phyloP scores from a whole-genome alignment of 2,888 invertebrate genomes.

The Thelaira solivaga region DNA sequence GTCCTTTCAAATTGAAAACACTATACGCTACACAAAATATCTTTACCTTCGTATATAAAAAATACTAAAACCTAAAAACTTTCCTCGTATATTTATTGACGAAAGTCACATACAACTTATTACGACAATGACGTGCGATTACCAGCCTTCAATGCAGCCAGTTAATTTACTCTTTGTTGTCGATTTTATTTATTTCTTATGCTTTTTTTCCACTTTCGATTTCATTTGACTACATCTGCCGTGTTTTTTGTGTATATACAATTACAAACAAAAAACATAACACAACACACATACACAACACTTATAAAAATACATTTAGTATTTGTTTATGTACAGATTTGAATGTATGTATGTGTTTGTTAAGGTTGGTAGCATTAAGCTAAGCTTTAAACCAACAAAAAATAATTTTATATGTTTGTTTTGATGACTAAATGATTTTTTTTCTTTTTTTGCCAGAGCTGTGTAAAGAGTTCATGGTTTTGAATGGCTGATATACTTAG shows the following conservation, averaged over 20 bases:
- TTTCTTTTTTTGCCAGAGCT: constrained; percentile 18
- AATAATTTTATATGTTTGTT: constrained; percentile 10
- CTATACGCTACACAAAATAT: too few relatives aligned
- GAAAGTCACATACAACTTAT: background rate
- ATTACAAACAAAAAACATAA: background rate
- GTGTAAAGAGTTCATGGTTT: constrained; percentile 35
- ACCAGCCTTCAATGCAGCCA: constrained; percentile 26
- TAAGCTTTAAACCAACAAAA: constrained; percentile 43
- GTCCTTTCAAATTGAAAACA: too few relatives aligned
- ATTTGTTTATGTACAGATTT: background rate
- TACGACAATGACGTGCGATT: constrained; percentile 15
- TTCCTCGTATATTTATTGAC: constrained; percentile 8
- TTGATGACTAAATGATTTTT: constrained; percentile 13
- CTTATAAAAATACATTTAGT: too few relatives aligned
- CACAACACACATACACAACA: background rate
- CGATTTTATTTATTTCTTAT: constrained; percentile 6
- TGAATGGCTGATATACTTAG: constrained; percentile 65
- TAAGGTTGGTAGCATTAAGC: constrained; percentile 35
- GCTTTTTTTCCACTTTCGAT: constrained; percentile 71
- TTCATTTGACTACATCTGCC: constrained; percentile 65
- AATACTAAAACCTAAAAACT: too few relatives aligned
- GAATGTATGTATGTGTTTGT: background rate
- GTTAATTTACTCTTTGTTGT: constrained; percentile 11
- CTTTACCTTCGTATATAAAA: too few relatives aligned
- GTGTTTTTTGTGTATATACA: background rate